Base-by-base conservation (phyloP, 2,888 invertebrate species). In the Cephalotes varians region DNA sequence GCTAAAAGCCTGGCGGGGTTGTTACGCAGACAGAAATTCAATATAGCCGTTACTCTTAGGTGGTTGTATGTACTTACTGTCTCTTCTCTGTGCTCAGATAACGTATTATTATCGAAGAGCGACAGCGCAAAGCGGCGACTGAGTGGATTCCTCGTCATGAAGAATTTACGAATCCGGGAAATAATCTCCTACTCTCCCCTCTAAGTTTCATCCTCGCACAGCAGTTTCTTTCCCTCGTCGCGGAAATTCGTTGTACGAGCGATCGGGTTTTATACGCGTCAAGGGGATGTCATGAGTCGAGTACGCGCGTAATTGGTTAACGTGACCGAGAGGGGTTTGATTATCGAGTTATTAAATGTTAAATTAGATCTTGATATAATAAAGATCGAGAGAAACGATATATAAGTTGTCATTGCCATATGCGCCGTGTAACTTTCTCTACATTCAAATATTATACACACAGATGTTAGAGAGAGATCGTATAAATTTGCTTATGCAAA, bases 1-100 rank as follows among this genome's bases (percentile, higher is more conserved):
- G 72, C 87, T 89, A 88, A 90, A 89, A 90, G 90, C 87, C 82
- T 86, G 85, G 81, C 84, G 83, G 85, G 85, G 80, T 86, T 85
- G 87, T 87, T 88, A 84, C 86, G 84, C 86, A 85, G 87, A 88
- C 88, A 88, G 90, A 90, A 90, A 90, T 89, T 90, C 91, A 89
- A 91, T 90, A 89, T 90, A 90, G 87, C 87, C 87, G 87, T 88
- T 90, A 90, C 87, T 90, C 88, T 88, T 85, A 77, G 85, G 58
- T 82, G 86, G 82, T 84, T 82, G 83, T 81, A 82, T 77, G 84
- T 81, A 86, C 82, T 84, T 73, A 74, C 81, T 65, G 71, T 79
- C 74, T 71, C 72, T 72, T 69, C 71, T 72, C 79, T 84, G 81
- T 73, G 56, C 82, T 84, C 73, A 80, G 74, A 80, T 84, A 83